Evolutionary conservation across 2,888 invertebrate species (phyloP).

Genomic region (Drosophila parthenogenetica): DNA sequence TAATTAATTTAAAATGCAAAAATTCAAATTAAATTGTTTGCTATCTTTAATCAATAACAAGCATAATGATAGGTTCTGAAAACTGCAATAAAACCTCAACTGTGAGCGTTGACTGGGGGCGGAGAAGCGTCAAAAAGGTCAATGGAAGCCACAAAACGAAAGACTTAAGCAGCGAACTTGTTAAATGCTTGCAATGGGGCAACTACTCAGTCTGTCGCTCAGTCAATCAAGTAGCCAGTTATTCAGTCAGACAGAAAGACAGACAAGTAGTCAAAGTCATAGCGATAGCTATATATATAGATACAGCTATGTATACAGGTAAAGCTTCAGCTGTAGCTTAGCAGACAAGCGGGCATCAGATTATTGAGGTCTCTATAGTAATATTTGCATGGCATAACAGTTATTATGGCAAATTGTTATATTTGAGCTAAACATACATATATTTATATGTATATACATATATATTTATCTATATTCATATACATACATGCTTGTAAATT

Average conservation of each 20-base stretch:
- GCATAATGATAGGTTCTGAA: slow-evolving; percentile 34
- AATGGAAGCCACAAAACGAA: slow-evolving; percentile 51
- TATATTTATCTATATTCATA: background rate
- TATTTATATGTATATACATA: background rate
- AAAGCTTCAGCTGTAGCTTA: slow-evolving; percentile 34
- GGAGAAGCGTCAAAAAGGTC: slow-evolving; percentile 45
- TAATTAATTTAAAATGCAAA: slow-evolving; percentile 10
- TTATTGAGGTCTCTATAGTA: slow-evolving; percentile 17
- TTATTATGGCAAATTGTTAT: slow-evolving; percentile 36
- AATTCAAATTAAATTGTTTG: slow-evolving; percentile 20
- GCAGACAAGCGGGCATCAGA: slow-evolving; percentile 34
- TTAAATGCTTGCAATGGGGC: slow-evolving; percentile 13
- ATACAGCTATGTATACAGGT: background rate
- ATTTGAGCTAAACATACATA: background rate
- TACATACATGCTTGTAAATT: slow-evolving; percentile 4
- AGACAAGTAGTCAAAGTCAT: slow-evolving; percentile 39
- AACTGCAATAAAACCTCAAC: too few species aligned
- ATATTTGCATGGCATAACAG: slow-evolving; percentile 30
- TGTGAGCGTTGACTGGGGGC: slow-evolving; percentile 15
- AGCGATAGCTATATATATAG: slow-evolving; percentile 15
- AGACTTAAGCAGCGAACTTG: slow-evolving; percentile 55
- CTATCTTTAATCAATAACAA: slow-evolving; percentile 24
- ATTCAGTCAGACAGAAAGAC: slow-evolving; percentile 4
- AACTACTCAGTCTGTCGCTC: background rate
- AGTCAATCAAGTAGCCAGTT: slow-evolving; percentile 3